Base-by-base conservation (phyloP, 2,888 invertebrate genomes). In the Pollenia angustigena region DNA sequence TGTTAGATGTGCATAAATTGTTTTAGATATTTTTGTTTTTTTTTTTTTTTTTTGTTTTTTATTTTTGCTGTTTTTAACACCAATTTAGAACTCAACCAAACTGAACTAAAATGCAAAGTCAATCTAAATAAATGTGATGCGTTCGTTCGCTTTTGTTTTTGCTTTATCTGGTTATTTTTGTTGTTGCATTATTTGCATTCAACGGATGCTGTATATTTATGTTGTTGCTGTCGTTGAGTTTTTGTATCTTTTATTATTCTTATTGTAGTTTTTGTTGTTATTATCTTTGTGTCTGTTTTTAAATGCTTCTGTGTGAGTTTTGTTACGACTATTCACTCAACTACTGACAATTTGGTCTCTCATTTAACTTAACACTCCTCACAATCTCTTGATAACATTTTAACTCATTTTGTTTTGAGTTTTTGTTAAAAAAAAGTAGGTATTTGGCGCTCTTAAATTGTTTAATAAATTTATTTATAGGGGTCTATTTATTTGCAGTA, bases 171-270 rank as follows among this genome's bases (percentile, higher is more conserved):
- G 12, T 66, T 71, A 10, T 40, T n/a, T 54, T 68, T 78, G 50
- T 79, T 81, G 11, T 58, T 79, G 72, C 40, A 52, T 62, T 69
- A 64, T 84, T 87, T 87, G 85, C 87, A 85, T 85, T 87, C 85
- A 85, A 82, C 85, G 85, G 85, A 87, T 87, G 85, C 85, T 84
- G 87, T 87, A 84, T 76, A 87, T 87, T 87, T 81, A 72, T 69
- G 44, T 72, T 71, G 10, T n/a, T 64, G 10, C 42, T 58, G 10
- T 44, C 16, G 23, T 72, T 48, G 4, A 32, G 62, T 12, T 23
- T 66, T 62, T 69, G 62, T 82, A 69, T 76, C 46, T 74, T 52
- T 84, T 66, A 58, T 72, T 72, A 18, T 48, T 68, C 32, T 42
- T 64, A 11, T 18, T 46, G 12, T 14, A 46, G 4, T 4, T 64